Evolutionary conservation across 2,888 invertebrate genomes (phyloP).

Genomic region (Toxonevra muliebris): DNA sequence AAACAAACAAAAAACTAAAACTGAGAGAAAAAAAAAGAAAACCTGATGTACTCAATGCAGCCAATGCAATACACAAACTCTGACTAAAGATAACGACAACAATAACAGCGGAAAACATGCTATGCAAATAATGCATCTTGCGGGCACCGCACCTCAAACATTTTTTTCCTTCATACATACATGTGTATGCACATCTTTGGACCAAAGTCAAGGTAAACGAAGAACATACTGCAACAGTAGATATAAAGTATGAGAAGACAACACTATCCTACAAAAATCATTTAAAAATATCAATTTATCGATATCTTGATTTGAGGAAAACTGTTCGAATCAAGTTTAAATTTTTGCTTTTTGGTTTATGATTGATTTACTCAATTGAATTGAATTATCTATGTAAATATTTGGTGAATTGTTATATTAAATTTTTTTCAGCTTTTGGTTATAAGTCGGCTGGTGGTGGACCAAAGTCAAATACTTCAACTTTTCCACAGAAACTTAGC

Average conservation of each 20-base stretch:
- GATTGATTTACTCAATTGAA: too few relatives aligned
- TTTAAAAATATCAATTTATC: neutral
- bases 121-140: constrained; percentile 16
- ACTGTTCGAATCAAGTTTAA: too few relatives aligned
- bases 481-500: too few relatives aligned
- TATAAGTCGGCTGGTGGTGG: too few relatives aligned
- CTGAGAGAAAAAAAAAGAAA: constrained; percentile 1
- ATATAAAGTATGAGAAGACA: neutral
- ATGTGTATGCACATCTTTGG: neutral
- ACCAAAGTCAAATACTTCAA: too few relatives aligned
- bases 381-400: too few relatives aligned
- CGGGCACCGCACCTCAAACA: constrained; percentile 16
- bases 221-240: neutral
- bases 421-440: too few relatives aligned
- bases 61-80: neutral
- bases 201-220: constrained; percentile 12
- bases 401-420: too few relatives aligned
- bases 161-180: neutral
- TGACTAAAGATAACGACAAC: neutral
- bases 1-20: neutral
- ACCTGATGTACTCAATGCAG: neutral
- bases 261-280: neutral
- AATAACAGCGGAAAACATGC: constrained; percentile 2
- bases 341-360: too few relatives aligned
- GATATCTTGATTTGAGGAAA: neutral